These are phyloP conservation scores for Drosophila acutilabella DNA, from an alignment of 2,888 invertebrate genomes.

Conservation along the genomic window DNA sequence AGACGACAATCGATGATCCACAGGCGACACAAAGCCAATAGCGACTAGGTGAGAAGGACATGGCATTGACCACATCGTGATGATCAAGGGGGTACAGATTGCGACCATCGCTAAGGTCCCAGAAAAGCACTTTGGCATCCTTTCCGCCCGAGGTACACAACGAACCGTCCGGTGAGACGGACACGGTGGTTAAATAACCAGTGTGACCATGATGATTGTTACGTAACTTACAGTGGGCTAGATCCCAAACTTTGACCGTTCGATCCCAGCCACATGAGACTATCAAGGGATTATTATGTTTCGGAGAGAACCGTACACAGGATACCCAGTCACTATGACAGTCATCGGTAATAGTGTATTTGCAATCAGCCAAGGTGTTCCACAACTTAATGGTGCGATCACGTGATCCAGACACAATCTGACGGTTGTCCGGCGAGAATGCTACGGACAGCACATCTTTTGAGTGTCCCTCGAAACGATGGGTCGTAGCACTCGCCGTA, in stretches of 20 bases:
- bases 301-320: constrained; percentile 99
- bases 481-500: constrained; percentile 96
- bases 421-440: constrained; percentile 99
- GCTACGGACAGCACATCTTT: constrained; percentile 99
- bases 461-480: constrained; percentile 99
- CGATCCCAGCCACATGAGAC: constrained; percentile 99
- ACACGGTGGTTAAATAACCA: constrained; percentile 98
- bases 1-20: constrained; percentile 98
- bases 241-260: constrained; percentile 98
- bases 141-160: constrained; percentile 99
- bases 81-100: constrained; percentile 99
- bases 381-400: constrained; percentile 99
- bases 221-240: constrained; percentile 99
- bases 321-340: constrained; percentile 99
- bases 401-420: constrained; percentile 99
- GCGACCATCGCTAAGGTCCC: constrained; percentile 99
- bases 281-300: constrained; percentile 97
- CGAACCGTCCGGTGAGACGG: constrained; percentile 99
- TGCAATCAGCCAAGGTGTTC: constrained; percentile 99
- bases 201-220: constrained; percentile 98
- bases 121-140: constrained; percentile 99
- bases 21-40: constrained; percentile 99
- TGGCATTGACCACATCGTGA: constrained; percentile 98
- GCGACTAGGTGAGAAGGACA: constrained; percentile 99
- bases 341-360: constrained; percentile 98